Conservation (phyloP, 1,140 invertebrate genomes). For the Melanaphis sacchari region DNA sequence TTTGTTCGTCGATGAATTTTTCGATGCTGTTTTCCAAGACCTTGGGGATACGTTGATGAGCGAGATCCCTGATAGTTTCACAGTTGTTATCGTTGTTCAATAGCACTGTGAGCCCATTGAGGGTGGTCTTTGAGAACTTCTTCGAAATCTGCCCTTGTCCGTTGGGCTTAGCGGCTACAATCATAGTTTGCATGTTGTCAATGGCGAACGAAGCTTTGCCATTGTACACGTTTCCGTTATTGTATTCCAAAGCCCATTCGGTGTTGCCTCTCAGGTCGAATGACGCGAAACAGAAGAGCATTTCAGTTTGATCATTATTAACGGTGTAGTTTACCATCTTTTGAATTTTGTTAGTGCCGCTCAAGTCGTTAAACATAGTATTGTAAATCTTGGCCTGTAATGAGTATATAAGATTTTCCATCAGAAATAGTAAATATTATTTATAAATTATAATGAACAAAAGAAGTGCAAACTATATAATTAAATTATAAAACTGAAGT, state of each 20-base stretch:
- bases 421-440: not conserved
- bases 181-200: not conserved
- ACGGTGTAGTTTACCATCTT: not conserved
- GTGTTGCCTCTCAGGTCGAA: not conserved
- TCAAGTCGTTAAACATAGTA: not conserved
- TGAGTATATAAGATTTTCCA: not conserved
- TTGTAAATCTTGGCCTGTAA: conserved; percentile 20
- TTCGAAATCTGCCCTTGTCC: not conserved
- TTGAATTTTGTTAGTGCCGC: not conserved
- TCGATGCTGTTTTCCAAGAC: not conserved
- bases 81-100: not conserved
- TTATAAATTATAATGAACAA: not conserved
- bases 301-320: not conserved
- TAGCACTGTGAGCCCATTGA: not conserved
- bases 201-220: not conserved
- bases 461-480: not conserved
- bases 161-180: not conserved
- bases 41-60: not conserved
- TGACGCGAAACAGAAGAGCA: not conserved
- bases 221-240: not conserved
- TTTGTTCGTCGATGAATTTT: not conserved
- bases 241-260: conserved; percentile 17
- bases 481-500: not conserved
- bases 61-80: not conserved
- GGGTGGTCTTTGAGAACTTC: not conserved